Evolutionary conservation across 2,888 invertebrate species (phyloP), one percentile per base, ranked within the genome.

Genomic region (Mythimna albipuncta): DNA sequence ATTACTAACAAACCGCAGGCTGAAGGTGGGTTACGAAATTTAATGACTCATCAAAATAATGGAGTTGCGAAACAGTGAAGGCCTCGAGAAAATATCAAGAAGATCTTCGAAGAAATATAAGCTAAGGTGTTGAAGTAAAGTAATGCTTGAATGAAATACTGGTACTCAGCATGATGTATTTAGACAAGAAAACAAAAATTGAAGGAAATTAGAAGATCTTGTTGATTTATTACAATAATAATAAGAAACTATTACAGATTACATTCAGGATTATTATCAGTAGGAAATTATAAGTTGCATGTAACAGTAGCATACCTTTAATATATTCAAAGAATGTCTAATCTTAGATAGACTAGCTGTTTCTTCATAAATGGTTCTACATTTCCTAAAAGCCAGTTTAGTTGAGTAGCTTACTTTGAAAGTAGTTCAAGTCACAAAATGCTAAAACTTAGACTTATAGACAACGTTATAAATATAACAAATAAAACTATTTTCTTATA

Each of bases 11-110:
- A 84, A 91, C 89, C 91, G 86, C 91, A 91, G 73, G 67, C 76
- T 86, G 85, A 71, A 83, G 81, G 77, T 77, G 73, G 66, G 66
- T 91, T 90, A 86, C 88, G 84, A 90, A 90, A 91, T 85, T 66
- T 78, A 83, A 81, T 89, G 91, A 90, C 75, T 91, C 89, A 90
- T 89, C 89, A 87, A 81, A 86, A 87, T 85, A 82, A 84, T 83
- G 79, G 73, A 82, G 75, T 89, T 88, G 85, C 81, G 73, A 82
- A 85, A 88, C 78, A 83, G 21, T 61, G 74, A 80, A 81, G 84
- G 76, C 84, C 88, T 86, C 81, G 80, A 82, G 58, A 69, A 63
- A 77, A 67, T 72, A 67, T 61, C 52, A 70, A 77, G 72, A 72
- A 70, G 59, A 64, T 52, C 16, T n/a, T 26, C 67, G n/a, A 35